Conservation (phyloP, 2,113 vertebrate genomes). For the Saguinus midas region DNA sequence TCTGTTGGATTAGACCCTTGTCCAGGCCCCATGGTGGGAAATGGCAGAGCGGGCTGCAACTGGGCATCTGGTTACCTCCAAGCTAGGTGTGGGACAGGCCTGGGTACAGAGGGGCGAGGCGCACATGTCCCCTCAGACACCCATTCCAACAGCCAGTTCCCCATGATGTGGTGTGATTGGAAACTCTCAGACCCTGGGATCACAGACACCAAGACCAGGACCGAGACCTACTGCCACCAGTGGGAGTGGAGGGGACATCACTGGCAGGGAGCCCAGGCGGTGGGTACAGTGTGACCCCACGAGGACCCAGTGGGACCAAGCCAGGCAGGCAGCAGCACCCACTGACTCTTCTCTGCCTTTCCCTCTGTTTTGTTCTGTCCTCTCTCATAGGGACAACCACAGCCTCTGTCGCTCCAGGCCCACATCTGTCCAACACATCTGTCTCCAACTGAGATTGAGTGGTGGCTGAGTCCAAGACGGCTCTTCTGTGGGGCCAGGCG, state of each 20-base stretch:
- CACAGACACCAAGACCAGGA: neutral
- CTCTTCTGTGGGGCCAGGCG: fast-evolving
- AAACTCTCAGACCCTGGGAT: neutral
- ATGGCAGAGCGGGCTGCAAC: fast-evolving
- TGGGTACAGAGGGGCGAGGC: neutral
- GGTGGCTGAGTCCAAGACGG: fast-evolving
- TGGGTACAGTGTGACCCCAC: fast-evolving
- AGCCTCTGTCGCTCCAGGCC: neutral
- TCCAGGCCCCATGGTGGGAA: fast-evolving
- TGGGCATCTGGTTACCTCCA: fast-evolving
- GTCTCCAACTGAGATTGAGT: fast-evolving
- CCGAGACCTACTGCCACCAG: neutral
- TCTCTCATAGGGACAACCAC: neutral
- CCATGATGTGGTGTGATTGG: fast-evolving
- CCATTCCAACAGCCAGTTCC: neutral
- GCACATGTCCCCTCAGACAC: neutral
- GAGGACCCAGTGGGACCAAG: fast-evolving
- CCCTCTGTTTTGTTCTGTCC: neutral
- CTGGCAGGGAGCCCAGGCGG: neutral
- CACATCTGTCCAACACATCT: fast-evolving
- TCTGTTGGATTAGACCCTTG: fast-evolving
- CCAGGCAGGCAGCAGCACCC: fast-evolving
- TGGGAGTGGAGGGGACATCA: neutral
- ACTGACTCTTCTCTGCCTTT: neutral
- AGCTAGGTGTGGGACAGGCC: neutral